Evolutionary conservation across 1,140 invertebrate species (phyloP), one percentile per base, ranked within the genome.

Genomic region (Wiebesia pumilae): DNA sequence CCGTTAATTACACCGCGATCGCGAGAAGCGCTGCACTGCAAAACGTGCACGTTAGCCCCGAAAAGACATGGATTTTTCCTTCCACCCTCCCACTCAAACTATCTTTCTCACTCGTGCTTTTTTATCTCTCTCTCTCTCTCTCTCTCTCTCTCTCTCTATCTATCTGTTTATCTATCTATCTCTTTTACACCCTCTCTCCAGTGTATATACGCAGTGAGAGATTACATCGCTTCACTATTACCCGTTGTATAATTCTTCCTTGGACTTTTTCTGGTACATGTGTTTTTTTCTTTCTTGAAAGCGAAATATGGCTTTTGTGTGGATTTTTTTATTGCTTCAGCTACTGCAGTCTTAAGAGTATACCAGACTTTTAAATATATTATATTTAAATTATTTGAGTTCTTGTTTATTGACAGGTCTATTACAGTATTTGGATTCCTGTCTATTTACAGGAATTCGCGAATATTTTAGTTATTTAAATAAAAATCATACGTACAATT

Each of bases 1-100:
- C 90, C 87, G 91, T 93, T 93, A 93, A 93, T 93, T 92, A 92
- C 91, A 90, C 89, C 43, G 58, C 69, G 65, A 33, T 73, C 35
- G 33, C 69, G 69, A 16, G 14, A 24, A 21, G 21, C 35, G 58
- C 58, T 62, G 58, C 35, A 24, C 58, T 27, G 24, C 24, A 2
- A 62, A 62, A 62, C 58, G 35, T 33, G 51, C 54, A 58, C 78
- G 35, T 24, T 38, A 40, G 79, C 62, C 10, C 79, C 27, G 10
- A 62, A 62, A 62, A 62, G 24, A 12, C 27, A 27, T 0, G 12
- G 3, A 21, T 27, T 6, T 75, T 38, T 75, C 38, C 12, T 43
- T 16, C 7, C 21, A 27, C 19, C 24, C 19, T 43, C 40, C 0
- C 71, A 16, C 38, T 43, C 38, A 10, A 10, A 27, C 35, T 35